These are phyloP conservation scores for Drosophila neocordata DNA, from an alignment of 1,140 invertebrate species.

Conservation along the genomic window DNA sequence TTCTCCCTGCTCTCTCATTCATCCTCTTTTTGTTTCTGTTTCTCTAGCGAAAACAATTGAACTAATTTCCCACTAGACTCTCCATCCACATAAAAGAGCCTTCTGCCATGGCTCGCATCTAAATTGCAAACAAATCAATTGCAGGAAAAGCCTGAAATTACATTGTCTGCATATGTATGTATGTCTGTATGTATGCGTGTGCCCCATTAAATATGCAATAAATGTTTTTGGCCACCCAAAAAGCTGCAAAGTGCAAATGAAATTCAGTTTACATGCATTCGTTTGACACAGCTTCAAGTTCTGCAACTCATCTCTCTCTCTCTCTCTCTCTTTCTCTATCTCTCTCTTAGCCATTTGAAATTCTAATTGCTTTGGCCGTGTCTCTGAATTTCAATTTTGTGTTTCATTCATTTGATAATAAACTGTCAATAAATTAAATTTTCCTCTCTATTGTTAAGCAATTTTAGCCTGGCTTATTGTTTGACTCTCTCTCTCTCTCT, in stretches of 20 bases:
- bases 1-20: neutral
- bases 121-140: constrained; percentile 71
- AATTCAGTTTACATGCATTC: constrained; percentile 29
- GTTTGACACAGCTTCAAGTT: constrained; percentile 46
- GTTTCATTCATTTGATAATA: neutral
- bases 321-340: neutral
- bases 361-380: constrained; percentile 70
- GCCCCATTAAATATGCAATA: constrained; percentile 77
- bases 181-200: neutral
- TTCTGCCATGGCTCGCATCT: constrained; percentile 21
- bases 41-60: constrained; percentile 46
- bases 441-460: constrained; percentile 15
- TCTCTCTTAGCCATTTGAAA: constrained; percentile 59
- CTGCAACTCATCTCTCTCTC: constrained; percentile 4
- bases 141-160: constrained; percentile 36
- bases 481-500: too few relatives aligned
- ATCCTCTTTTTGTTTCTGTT: neutral
- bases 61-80: constrained; percentile 54
- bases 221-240: constrained; percentile 45
- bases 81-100: neutral
- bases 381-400: constrained; percentile 15
- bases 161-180: constrained; percentile 44
- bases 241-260: constrained; percentile 59
- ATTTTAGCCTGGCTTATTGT: neutral
- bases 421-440: constrained; percentile 33